Conservation (phyloP, 2,888 invertebrate genomes). For the Cremastinae sp. region DNA sequence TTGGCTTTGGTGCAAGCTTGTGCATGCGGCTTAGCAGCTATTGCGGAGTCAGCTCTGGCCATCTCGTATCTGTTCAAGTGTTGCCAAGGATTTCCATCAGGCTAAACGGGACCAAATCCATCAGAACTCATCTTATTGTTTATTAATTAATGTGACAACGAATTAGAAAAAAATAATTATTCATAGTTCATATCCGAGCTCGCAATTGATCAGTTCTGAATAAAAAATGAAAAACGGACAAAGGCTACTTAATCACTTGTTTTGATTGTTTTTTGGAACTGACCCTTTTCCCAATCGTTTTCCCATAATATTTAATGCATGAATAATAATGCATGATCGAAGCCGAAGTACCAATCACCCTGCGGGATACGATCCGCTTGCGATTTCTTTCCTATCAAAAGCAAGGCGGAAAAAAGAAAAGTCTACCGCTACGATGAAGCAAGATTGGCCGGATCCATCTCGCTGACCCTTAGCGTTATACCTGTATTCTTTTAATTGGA, state of each 20-base stretch:
- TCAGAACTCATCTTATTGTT: too few relatives aligned
- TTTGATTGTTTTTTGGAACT: slow-evolving; percentile 33
- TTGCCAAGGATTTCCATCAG: too few relatives aligned
- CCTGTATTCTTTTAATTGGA: slow-evolving; percentile 78
- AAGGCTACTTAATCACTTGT: not conserved
- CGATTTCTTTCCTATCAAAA: slow-evolving; percentile 62
- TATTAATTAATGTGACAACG: too few relatives aligned
- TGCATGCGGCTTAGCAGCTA: too few relatives aligned
- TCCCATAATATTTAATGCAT: slow-evolving; percentile 4
- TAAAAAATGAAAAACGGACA: too few relatives aligned
- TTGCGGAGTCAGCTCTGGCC: too few relatives aligned
- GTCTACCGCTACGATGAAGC: slow-evolving; percentile 59
- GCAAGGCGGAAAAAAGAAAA: slow-evolving; percentile 17
- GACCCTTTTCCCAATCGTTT: slow-evolving; percentile 1
- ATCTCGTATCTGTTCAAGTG: too few relatives aligned
- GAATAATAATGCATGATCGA: slow-evolving; percentile 69
- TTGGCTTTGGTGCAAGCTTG: too few relatives aligned
- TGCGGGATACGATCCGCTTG: slow-evolving; percentile 62
- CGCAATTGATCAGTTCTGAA: too few relatives aligned
- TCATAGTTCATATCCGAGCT: too few relatives aligned
- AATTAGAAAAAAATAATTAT: too few relatives aligned
- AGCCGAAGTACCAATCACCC: slow-evolving; percentile 67
- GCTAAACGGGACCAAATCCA: too few relatives aligned
- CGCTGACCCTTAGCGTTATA: slow-evolving; percentile 70
- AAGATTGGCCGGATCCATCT: slow-evolving; percentile 66